These are phyloP conservation scores for Cordilura impudica DNA, from an alignment of 2,888 invertebrate species.

Conservation along the genomic window DNA sequence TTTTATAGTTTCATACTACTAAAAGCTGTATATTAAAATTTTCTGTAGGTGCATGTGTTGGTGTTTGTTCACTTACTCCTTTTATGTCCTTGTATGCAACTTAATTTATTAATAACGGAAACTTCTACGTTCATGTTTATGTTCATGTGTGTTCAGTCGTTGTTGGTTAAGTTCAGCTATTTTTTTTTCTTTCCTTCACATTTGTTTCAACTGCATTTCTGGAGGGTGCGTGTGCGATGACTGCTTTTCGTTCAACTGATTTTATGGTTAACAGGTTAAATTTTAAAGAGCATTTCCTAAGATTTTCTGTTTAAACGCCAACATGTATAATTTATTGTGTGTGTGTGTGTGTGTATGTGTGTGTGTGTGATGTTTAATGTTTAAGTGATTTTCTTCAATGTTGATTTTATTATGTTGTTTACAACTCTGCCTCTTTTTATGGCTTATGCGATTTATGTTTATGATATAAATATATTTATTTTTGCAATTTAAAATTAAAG, in stretches of 20 bases:
- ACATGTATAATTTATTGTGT: not conserved
- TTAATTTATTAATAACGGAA: slow-evolving; percentile 61
- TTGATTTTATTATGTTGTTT: slow-evolving; percentile 35
- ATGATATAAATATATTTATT: too few relatives aligned
- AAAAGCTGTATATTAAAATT: not conserved
- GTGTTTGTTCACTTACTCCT: not conserved
- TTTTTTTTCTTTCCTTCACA: not conserved
- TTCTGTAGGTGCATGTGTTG: not conserved
- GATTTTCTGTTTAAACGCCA: not conserved
- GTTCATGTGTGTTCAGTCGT: slow-evolving; percentile 11
- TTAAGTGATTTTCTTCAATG: slow-evolving; percentile 40
- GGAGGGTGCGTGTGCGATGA: not conserved
- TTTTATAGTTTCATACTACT: not conserved
- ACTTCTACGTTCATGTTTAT: slow-evolving; percentile 42
- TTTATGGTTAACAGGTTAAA: not conserved
- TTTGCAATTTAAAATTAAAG: too few relatives aligned
- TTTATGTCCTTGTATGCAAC: slow-evolving; percentile 23
- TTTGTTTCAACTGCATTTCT: not conserved
- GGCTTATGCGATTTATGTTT: too few relatives aligned
- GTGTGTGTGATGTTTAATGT: slow-evolving; percentile 25
- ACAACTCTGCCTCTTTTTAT: too few relatives aligned
- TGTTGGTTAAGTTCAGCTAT: not conserved
- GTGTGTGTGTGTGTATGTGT: not conserved
- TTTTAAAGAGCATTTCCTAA: not conserved
- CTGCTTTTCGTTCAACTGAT: not conserved